A percentile compares a stretch with the other conserved stretches of the same genome.
phyloP scores from a whole-genome alignment of 2,797 vertebrate species.

The Tapirus indicus region DNA sequence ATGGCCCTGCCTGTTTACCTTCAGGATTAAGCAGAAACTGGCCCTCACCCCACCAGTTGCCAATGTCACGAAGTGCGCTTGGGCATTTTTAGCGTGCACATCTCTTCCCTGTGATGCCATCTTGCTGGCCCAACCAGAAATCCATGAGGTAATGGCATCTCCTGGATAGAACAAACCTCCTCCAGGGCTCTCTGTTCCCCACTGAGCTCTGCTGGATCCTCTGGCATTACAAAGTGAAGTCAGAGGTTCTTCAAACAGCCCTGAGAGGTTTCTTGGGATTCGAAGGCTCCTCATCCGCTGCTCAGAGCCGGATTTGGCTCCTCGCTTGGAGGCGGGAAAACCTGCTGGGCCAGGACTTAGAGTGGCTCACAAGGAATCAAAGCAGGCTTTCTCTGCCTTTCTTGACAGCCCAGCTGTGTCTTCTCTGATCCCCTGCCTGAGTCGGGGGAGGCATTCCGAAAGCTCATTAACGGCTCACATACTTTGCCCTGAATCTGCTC shows the following conservation, averaged over 20 bases:
- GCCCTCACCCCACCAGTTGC: too few species aligned
- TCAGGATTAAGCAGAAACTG: not conserved
- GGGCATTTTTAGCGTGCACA: not conserved
- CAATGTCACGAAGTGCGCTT: not conserved
- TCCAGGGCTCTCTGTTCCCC: not conserved
- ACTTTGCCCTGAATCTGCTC: conserved; percentile 46
- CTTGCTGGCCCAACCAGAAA: not conserved
- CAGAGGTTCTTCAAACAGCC: conserved; percentile 60
- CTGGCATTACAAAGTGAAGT: not conserved
- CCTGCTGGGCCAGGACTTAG: conserved; percentile 64
- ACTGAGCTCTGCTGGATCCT: not conserved
- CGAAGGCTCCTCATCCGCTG: conserved; percentile 28
- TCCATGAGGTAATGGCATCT: not conserved
- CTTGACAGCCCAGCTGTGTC: not conserved
- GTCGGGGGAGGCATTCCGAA: not conserved
- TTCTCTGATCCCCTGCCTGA: conserved; percentile 61
- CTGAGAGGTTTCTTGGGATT: not conserved
- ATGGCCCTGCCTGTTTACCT: not conserved
- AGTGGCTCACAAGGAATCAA: conserved; percentile 75
- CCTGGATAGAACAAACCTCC: not conserved
- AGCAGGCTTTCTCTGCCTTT: not conserved
- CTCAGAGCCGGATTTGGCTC: conserved; percentile 62
- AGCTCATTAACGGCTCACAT: conserved; percentile 58
- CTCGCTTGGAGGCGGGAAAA: not conserved
- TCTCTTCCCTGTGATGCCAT: not conserved